Base-by-base conservation (phyloP, 1,140 invertebrate species). In the Drosophila bifasciata region DNA sequence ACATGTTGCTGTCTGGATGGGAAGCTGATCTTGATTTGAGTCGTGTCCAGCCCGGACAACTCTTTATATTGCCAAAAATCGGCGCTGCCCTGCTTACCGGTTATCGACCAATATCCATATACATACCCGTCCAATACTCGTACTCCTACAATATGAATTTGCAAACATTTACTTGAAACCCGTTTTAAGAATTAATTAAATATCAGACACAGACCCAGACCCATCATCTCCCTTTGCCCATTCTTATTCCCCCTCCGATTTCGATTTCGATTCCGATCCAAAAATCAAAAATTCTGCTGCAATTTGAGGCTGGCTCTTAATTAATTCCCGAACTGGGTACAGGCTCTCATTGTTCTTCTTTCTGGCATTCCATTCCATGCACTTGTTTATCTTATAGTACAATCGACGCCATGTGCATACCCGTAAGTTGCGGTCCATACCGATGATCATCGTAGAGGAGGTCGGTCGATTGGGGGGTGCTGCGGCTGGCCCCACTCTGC, bases 171-270 rank as follows among this genome's bases (percentile, higher is more conserved):
- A 80, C 52, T 66, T 43, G 58, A 88, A 85, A 85, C 81, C 76
- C 81, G 81, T 85, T 85, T 83, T 86, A 77, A 88, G 81, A 88
- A 85, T 85, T 77, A 86, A 81, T 85, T 86, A 75, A 60, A 70
- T 61, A 85, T 63, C 77, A 57, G 32, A 36, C 32, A 11, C 32
- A 84, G 64, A 61, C 39, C 70, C 72, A 83, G 63, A n/a, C 53
- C 39, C 46, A 44, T 36, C 57, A 41, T 52, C 48, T 41, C 58
- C 21, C 58, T 43, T 40, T 67, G 62, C 36, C 9, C 41, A 48
- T 36, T 55, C 32, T 36, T 36, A 36, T 13, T 36, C 32, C 32
- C 32, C 11, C 3, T 13, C 11, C 32, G 11, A 36, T 36, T 36
- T 3, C 32, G 9, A 11, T 36, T 32, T 8, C 28, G 9, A 36